These are phyloP conservation scores for Pygmarrhopalites habei DNA, from an alignment of 1,140 invertebrate genomes.

Conservation along the genomic window DNA sequence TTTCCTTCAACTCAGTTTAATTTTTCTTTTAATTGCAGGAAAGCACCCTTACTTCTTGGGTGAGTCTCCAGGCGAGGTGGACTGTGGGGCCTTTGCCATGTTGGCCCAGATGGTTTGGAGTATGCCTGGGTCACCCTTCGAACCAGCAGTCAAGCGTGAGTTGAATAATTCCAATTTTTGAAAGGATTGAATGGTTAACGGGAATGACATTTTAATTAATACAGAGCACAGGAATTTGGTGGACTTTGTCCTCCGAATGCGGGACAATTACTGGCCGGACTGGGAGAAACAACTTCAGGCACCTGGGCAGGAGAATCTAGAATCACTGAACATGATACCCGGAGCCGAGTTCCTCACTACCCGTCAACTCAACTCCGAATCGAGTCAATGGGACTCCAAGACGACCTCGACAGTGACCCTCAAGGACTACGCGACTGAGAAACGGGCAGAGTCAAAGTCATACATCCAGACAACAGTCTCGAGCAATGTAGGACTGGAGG, in stretches of 20 bases:
- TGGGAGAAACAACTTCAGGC: conserved; percentile 24
- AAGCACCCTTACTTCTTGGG: conserved; percentile 45
- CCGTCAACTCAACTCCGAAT: conserved; percentile 1
- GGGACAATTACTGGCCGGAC: conserved; percentile 39
- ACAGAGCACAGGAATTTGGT: conserved; percentile 40
- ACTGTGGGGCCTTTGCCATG: conserved; percentile 47
- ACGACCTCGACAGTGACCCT: neutral
- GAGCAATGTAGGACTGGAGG: too few relatives aligned
- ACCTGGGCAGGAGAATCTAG: neutral
- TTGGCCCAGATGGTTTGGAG: conserved; percentile 44
- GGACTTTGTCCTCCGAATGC: conserved; percentile 40
- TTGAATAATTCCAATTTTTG: neutral
- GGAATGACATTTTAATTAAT: conserved; percentile 15
- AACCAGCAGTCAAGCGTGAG: conserved; percentile 37
- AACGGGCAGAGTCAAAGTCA: too few relatives aligned
- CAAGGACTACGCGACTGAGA: neutral
- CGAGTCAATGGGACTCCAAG: conserved; percentile 10
- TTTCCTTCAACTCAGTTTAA: neutral
- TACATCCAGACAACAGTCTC: too few relatives aligned
- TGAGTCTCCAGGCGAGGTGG: conserved; percentile 43
- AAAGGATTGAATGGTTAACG: neutral
- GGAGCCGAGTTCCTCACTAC: neutral
- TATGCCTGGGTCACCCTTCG: conserved; percentile 42
- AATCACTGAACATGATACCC: neutral
- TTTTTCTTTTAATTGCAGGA: conserved; percentile 37